These are phyloP conservation scores for Apoderus coryli DNA, from an alignment of 2,888 invertebrate genomes.

Conservation along the genomic window DNA sequence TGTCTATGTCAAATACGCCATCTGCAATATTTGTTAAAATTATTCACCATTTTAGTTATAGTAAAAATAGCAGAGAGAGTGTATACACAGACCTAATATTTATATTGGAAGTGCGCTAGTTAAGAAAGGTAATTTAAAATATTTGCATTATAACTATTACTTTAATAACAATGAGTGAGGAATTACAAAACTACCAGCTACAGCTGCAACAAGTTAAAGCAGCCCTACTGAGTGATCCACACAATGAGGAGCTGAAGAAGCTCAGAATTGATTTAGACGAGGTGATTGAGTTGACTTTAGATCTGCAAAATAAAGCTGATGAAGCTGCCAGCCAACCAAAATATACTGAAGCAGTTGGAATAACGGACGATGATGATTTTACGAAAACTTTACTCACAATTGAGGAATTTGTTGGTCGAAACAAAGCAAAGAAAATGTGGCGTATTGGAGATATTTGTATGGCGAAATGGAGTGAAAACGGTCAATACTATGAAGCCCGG, in stretches of 20 bases:
- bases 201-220: slow-evolving; percentile 95
- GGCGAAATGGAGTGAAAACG: slow-evolving; percentile 87
- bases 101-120: not conserved
- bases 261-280: slow-evolving; percentile 87
- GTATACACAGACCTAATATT: not conserved
- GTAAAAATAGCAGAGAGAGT: no score
- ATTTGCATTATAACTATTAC: not conserved
- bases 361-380: slow-evolving; percentile 44
- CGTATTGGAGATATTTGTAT: slow-evolving; percentile 83
- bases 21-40: no score
- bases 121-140: not conserved
- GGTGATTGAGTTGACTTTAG: slow-evolving; percentile 43
- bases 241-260: slow-evolving; percentile 86
- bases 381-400: slow-evolving; percentile 55
- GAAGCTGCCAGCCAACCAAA: slow-evolving; percentile 42
- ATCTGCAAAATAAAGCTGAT: slow-evolving; percentile 20
- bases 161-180: slow-evolving; percentile 52
- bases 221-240: slow-evolving; percentile 81
- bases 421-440: slow-evolving; percentile 51
- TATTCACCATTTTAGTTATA: no score
- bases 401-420: slow-evolving; percentile 39
- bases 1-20: no score
- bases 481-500: slow-evolving; percentile 81
- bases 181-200: slow-evolving; percentile 77
- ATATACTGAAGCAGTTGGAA: slow-evolving; percentile 32